phyloP scores from a whole-genome alignment of 2,113 vertebrate species.

The Phyllopteryx taeniolatus region DNA sequence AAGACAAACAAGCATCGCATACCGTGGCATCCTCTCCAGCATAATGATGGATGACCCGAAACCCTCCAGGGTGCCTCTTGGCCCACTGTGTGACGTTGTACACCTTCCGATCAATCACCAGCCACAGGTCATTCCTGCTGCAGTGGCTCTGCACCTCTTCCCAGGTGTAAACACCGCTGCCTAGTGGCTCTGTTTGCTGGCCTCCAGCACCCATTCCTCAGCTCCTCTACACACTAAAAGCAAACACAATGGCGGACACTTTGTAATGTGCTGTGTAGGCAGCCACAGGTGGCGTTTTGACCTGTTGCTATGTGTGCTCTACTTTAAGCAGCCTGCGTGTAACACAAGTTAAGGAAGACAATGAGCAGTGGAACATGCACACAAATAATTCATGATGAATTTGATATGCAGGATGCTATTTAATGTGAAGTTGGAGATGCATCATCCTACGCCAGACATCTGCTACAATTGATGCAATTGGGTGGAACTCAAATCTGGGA shows the following conservation, averaged over 20 bases:
- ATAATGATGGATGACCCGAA: slow-evolving; percentile 82
- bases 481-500: background rate
- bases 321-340: background rate
- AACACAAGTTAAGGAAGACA: slow-evolving; percentile 26
- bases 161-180: slow-evolving; percentile 77
- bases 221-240: background rate
- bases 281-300: slow-evolving; percentile 9
- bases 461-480: background rate
- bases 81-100: slow-evolving; percentile 89
- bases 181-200: slow-evolving; percentile 37
- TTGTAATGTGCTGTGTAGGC: background rate
- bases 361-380: slow-evolving; percentile 14
- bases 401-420: slow-evolving; percentile 8
- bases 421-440: background rate
- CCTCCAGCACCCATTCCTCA: slow-evolving; percentile 48
- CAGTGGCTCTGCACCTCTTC: slow-evolving; percentile 88
- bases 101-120: slow-evolving; percentile 91
- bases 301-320: slow-evolving; percentile 30
- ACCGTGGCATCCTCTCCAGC: slow-evolving; percentile 94
- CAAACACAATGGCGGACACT: background rate
- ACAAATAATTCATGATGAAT: slow-evolving; percentile 46
- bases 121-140: slow-evolving; percentile 83
- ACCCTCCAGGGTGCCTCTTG: slow-evolving; percentile 84
- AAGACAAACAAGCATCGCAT: slow-evolving; percentile 35
- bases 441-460: background rate